Evolutionary conservation across 2,888 invertebrate species (phyloP).

Genomic region (Mythimna lalbum): DNA sequence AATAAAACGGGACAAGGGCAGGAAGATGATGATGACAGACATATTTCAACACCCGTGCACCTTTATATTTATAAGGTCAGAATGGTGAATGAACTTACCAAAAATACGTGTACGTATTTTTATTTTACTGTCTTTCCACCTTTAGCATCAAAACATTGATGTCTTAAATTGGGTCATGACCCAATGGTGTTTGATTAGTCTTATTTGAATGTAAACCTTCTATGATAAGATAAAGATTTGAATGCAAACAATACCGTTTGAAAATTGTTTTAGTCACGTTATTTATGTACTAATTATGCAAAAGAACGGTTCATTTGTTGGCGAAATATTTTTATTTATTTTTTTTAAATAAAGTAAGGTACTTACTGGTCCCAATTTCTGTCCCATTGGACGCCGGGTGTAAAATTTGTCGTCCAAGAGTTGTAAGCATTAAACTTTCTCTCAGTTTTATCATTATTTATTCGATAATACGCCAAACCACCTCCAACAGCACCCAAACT

Average conservation of each 20-base stretch:
- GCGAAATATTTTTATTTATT: not conserved
- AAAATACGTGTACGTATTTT: slow-evolving; percentile 2
- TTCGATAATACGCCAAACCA: slow-evolving; percentile 91
- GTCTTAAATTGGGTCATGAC: slow-evolving; percentile 39
- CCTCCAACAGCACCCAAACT: slow-evolving; percentile 93
- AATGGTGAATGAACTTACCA: not conserved
- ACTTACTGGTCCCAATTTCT: slow-evolving; percentile 97
- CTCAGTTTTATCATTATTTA: slow-evolving; percentile 80
- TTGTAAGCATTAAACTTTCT: slow-evolving; percentile 89
- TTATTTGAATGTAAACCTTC: not conserved
- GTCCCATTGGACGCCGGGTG: slow-evolving; percentile 94
- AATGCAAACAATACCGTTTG: slow-evolving; percentile 4
- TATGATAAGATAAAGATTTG: slow-evolving; percentile 5
- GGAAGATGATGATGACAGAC: too few species aligned
- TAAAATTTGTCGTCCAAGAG: slow-evolving; percentile 93
- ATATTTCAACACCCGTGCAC: not conserved
- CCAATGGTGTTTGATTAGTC: slow-evolving; percentile 2
- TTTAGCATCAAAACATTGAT: slow-evolving; percentile 9
- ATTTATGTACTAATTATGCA: slow-evolving; percentile 26
- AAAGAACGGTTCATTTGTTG: not conserved
- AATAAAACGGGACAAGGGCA: too few species aligned
- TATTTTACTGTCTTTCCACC: not conserved
- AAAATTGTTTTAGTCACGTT: slow-evolving; percentile 13
- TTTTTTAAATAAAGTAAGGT: not conserved
- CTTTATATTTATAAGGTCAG: not conserved